Evolutionary conservation across 2,113 vertebrate genomes (phyloP).

Genomic region (Dicentrarchus labrax): DNA sequence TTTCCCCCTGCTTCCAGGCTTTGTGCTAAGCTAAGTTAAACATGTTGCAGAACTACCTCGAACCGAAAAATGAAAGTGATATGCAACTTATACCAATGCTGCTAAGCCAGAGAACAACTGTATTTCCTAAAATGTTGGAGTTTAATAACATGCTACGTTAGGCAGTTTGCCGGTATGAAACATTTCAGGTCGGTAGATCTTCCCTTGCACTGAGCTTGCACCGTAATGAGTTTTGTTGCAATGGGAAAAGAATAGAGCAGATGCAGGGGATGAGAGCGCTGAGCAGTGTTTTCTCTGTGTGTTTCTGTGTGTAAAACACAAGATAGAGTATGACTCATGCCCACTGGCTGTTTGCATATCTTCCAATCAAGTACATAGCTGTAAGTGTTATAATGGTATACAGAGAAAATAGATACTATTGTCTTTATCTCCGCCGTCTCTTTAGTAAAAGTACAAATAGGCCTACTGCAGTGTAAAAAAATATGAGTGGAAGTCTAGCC

Average conservation of each 20-base stretch:
- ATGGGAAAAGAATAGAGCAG: constrained; percentile 21
- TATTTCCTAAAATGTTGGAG: neutral
- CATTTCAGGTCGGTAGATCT: neutral
- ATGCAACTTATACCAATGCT: neutral
- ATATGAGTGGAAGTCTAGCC: neutral
- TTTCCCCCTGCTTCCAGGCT: neutral
- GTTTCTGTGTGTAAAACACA: constrained; percentile 11
- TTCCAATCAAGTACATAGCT: neutral
- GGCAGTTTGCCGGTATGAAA: constrained; percentile 10
- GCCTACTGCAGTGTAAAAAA: neutral
- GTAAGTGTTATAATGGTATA: neutral
- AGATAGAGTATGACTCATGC: constrained; percentile 18
- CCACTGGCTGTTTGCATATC: constrained; percentile 3
- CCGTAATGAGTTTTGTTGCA: constrained; percentile 40
- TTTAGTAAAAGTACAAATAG: neutral
- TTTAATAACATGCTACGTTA: constrained; percentile 39
- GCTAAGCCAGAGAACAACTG: neutral
- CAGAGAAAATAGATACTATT: neutral
- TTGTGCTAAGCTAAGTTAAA: neutral
- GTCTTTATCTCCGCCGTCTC: neutral
- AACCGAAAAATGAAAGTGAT: neutral
- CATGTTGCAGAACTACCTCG: neutral
- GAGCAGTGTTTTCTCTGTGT: constrained; percentile 1
- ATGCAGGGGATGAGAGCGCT: neutral
- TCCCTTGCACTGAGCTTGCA: constrained; percentile 9